Evolutionary conservation across 2,797 vertebrate species (phyloP).

Genomic region (Hippopotamyrus pictus): DNA sequence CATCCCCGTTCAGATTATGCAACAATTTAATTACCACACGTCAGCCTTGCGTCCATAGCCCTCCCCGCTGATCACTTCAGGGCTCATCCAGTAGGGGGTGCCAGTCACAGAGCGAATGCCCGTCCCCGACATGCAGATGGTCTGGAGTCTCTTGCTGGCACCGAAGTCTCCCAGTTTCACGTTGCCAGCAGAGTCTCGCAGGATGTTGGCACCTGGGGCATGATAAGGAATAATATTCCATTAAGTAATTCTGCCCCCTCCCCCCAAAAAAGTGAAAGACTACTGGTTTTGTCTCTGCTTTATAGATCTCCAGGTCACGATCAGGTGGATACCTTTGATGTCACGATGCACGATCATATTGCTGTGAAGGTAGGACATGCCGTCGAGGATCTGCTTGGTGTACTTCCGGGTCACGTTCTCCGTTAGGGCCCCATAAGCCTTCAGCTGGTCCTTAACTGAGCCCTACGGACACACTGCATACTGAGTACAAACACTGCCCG

Average conservation of each 20-base stretch:
- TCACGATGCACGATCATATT: constrained; percentile 99
- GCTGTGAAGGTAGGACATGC: constrained; percentile 94
- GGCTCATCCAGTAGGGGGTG: constrained; percentile 99
- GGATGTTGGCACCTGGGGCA: constrained; percentile 64
- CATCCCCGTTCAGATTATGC: background rate
- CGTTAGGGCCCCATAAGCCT: constrained; percentile 91
- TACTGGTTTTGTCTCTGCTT: background rate
- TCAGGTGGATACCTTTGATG: constrained; percentile 77
- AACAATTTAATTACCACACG: constrained; percentile 72
- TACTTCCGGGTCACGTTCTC: constrained; percentile 95
- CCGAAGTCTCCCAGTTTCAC: constrained; percentile 97
- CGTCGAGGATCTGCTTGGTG: constrained; percentile 91
- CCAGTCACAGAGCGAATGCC: constrained; percentile 92
- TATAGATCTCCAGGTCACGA: no score
- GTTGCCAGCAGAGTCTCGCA: constrained; percentile 87
- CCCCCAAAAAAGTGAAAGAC: background rate
- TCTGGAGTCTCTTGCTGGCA: constrained; percentile 94
- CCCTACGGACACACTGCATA: constrained; percentile 60
- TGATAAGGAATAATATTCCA: background rate
- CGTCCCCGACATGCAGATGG: constrained; percentile 94
- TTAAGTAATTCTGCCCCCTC: background rate
- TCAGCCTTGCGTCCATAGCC: constrained; percentile 95
- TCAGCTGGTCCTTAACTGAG: constrained; percentile 95
- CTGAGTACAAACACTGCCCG: background rate
- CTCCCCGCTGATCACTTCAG: constrained; percentile 96